phyloP scores from a whole-genome alignment of 2,797 vertebrate species.

The Myiotriccus ornatus region DNA sequence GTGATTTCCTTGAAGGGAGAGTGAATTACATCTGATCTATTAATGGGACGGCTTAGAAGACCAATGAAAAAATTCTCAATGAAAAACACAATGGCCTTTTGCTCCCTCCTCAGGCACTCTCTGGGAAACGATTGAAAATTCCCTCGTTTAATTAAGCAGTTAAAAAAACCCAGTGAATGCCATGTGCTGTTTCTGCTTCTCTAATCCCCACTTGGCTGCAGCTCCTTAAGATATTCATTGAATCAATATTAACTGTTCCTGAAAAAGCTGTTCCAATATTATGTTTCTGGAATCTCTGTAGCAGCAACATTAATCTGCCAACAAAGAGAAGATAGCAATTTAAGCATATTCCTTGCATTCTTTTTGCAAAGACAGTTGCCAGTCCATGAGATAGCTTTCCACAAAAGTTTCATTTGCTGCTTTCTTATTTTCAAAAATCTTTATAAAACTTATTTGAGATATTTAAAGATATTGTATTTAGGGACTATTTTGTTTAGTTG shows the following conservation, averaged over 20 bases:
- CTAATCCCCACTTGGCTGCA: background rate
- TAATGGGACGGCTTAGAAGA: background rate
- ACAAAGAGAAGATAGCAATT: background rate
- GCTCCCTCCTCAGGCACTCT: background rate
- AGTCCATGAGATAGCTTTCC: background rate
- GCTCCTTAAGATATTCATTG: background rate
- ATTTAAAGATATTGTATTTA: background rate
- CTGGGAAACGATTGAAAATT: background rate
- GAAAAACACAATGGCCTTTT: background rate
- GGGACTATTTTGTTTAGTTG: background rate
- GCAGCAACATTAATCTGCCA: background rate
- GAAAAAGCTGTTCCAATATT: background rate
- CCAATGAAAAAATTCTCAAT: background rate
- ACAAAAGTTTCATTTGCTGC: background rate
- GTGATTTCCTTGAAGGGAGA: background rate
- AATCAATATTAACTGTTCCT: background rate
- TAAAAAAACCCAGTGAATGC: accelerated
- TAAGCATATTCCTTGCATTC: background rate
- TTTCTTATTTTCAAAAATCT: background rate
- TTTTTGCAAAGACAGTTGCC: background rate
- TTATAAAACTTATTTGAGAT: background rate
- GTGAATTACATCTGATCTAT: background rate
- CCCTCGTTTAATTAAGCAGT: background rate
- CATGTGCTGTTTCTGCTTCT: background rate
- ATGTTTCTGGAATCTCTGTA: background rate